Evolutionary conservation across 2,113 vertebrate genomes (phyloP), one percentile per base, ranked within the genome.

Genomic region (Protomyctophum bolini): DNA sequence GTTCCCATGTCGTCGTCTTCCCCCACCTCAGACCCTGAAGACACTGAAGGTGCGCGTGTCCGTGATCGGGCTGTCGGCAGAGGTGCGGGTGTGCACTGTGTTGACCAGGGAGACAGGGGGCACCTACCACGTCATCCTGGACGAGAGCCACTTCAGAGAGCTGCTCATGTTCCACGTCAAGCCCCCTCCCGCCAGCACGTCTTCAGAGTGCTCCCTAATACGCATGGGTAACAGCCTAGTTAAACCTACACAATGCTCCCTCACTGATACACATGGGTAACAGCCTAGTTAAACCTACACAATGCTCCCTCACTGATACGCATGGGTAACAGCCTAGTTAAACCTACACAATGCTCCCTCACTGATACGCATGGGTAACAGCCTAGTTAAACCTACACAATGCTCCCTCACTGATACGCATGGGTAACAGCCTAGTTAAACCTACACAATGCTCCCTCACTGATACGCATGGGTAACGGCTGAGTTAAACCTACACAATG

Each of bases 101-200:
- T 89, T 99, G 81, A 96, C 97, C 69, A 91, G 89, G 77, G 97
- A 99, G 87, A 99, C 98, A 11, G 96, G 97, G 46, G 98, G 98
- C 33, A 92, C 90, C 0, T 99, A 99, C 86, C 95, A 96, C 0
- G 94, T 99, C 50, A 98, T 98, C 89, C 92, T 99, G 91, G 98
- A 99, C 69, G 98, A 99, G 93, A 92, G 92, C 68, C 97, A 99
- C 90, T 99, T 95, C 72, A 98, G 93, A 77, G 97, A 99, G 14
- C 87, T 99, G 65, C 88, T 99, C 59, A 94, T 94, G 84, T 92
- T 95, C 73, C 97, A 99, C 21, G 94, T 99, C 73, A 97, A 94
- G 70, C 98, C 98, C 46, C 97, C 96, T 45, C 96, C 97, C 10
- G 95, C 95, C 80, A 95, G 92, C 87, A 95, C 93, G 28, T 93